Evolutionary conservation across 2,797 vertebrate genomes (phyloP).

Genomic region (Tolypeutes matacus): DNA sequence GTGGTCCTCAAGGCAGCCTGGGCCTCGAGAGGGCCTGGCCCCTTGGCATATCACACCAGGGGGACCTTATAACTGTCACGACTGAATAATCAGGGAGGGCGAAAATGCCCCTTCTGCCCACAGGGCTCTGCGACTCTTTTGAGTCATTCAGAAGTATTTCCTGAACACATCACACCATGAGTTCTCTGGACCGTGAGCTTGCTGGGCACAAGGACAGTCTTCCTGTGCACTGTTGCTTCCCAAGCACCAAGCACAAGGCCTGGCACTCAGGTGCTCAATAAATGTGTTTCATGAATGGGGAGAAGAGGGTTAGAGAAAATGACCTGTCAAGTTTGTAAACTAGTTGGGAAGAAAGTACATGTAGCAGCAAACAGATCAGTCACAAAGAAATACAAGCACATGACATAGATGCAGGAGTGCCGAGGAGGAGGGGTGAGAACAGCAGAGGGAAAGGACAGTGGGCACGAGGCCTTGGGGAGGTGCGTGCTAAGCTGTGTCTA

Average conservation of each 20-base stretch:
- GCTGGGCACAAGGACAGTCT: background rate
- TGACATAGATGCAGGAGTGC: rapidly evolving
- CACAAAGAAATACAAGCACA: background rate
- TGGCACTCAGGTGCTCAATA: background rate
- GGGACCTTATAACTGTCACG: background rate
- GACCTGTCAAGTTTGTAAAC: background rate
- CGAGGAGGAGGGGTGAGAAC: too few species aligned
- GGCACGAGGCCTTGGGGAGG: background rate
- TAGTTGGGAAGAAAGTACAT: background rate
- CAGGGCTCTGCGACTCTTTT: background rate
- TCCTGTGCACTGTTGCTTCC: background rate
- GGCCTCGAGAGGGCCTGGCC: background rate
- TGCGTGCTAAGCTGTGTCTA: background rate
- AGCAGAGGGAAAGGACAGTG: rapidly evolving
- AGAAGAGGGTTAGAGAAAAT: background rate
- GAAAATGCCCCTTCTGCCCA: background rate
- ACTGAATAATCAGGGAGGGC: background rate
- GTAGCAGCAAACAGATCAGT: background rate
- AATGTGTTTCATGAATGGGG: background rate
- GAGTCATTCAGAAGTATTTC: background rate
- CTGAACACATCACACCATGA: background rate
- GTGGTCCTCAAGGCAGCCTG: background rate
- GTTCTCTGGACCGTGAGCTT: background rate
- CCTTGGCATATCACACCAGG: background rate
- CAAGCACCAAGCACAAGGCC: background rate